Base-by-base conservation (phyloP, 2,888 invertebrate species). In the Trichopria drosophilae region DNA sequence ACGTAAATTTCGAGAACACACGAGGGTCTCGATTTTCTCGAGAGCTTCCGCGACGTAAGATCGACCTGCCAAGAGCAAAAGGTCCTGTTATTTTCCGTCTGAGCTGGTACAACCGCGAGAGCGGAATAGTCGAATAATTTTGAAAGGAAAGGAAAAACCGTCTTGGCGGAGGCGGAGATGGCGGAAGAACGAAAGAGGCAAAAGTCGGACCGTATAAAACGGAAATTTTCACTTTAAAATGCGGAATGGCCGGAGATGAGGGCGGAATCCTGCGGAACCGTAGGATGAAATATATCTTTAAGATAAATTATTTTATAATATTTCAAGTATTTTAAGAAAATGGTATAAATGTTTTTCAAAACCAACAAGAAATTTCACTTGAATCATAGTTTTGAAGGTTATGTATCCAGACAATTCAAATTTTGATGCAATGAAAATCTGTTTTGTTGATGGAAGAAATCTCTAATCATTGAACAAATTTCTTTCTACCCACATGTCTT, bases 151-250 rank as follows among this genome's bases (percentile, higher is more conserved):
- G 36, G 42, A 43, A 47, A 42, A 49, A 43, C 50, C 58, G 57
- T 48, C 47, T 49, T 51, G 39, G 24, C 24, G 45, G 36, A 37
- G 54, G 37, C 35, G 29, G 49, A 37, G 26, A 31, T 20, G 28
- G 32, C 16, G 36, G 37, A 42, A 41, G 34, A 39, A 31, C 29
- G 52, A 37, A 20, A 36, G 34, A 52, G 60, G 59, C 54, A 62
- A 64, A 65, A 61, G 63, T 64, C 62, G 61, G 54, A 39, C 58
- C 63, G 67, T 64, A 64, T 64, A 68, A n/a, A 71, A 71, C 70
- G 66, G 66, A 73, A 73, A 73, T 73, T 74, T 75, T 70, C 67
- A 66, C 68, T 72, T 73, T 72, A 74, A 73, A 75, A 74, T 74
- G 69, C 72, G 69, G 66, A 72, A 71, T 69, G 63, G 67, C 51